Evolutionary conservation across 2,797 vertebrate genomes (phyloP), one percentile per base, ranked within the genome.

Genomic region (Cirrhinus molitorella): DNA sequence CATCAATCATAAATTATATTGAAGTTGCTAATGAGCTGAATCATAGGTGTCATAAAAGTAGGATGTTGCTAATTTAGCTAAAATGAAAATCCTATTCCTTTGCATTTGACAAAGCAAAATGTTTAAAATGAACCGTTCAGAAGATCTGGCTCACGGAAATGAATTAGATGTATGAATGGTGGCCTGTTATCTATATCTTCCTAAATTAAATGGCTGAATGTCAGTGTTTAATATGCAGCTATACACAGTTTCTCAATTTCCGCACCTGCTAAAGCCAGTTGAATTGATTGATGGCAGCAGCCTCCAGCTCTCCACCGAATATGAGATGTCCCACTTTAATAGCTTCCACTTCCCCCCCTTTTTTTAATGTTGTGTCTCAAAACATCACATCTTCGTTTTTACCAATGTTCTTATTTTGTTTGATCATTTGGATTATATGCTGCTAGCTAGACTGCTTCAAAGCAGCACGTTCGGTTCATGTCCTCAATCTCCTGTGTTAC

Each of bases 171-270:
- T 57, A 37, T 74, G 51, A 74, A 57, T 55, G 13, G 49, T 55
- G 31, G 51, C 13, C 72, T 57, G 72, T 74, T 74, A 74, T 74
- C 51, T 55, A 23, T 57, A 74, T 74, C 31, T 40, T 23, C 4
- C 31, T 16, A 74, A 57, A 74, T 74, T 57, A 74, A 74, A 74
- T 74, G 51, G 72, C 31, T 57, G 72, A 57, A 57, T 40, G 31
- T 57, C 51, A 0, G 72, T 40, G 51, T 80, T 70, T 70, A 68
- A 80, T 49, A 66, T 66, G 61, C 34, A 21, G 66, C 72, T 23
- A 57, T 74, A 57, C 31, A 23, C 72, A 74, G 72, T 47, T 61
- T 80, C 53, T 59, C 79, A 80, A 71, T 71, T 71, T 74, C 51
- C 55, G 40, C 79, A 71, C 53, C 53, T 81, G 40, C 67, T 71